phyloP scores from a whole-genome alignment of 92 coral and sea anemone genomes.

The Meandrina meandrites region DNA sequence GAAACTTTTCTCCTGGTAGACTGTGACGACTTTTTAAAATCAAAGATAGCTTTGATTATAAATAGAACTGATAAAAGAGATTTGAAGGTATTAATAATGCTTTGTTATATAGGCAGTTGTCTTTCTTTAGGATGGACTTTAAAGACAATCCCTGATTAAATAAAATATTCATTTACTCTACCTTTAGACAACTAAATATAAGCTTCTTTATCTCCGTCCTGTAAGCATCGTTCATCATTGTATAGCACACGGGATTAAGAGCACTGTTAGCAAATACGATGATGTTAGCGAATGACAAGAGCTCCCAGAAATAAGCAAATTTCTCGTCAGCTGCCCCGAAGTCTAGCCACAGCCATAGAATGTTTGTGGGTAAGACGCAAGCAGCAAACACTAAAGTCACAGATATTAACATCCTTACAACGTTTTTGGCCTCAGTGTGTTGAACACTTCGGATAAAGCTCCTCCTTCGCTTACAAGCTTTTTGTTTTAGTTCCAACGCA shows the following conservation, averaged over 20 bases:
- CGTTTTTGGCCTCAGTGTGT: slow-evolving; percentile 60
- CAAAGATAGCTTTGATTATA: too few relatives aligned
- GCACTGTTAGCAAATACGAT: slow-evolving; percentile 82
- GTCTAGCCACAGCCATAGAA: slow-evolving; percentile 82
- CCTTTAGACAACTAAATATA: background rate
- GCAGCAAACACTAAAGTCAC: slow-evolving; percentile 74
- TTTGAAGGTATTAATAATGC: too few relatives aligned
- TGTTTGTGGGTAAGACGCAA: slow-evolving; percentile 70
- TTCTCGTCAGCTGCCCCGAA: slow-evolving; percentile 71
- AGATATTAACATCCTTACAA: slow-evolving; percentile 69
- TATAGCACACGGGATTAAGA: slow-evolving; percentile 81
- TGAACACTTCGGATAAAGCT: slow-evolving; percentile 48
- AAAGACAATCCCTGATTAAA: too few relatives aligned
- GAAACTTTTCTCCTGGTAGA: too few relatives aligned
- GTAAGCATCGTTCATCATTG: slow-evolving; percentile 65
- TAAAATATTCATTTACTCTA: background rate
- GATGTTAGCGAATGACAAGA: slow-evolving; percentile 75
- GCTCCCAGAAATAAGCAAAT: slow-evolving; percentile 59
- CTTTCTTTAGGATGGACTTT: too few relatives aligned
- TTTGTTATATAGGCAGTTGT: too few relatives aligned
- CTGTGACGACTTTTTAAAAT: too few relatives aligned
- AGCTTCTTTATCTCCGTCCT: slow-evolving; percentile 31
- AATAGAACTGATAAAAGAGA: too few relatives aligned
- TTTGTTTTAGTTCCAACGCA: slow-evolving; percentile 52
- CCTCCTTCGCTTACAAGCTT: slow-evolving; percentile 19